These are phyloP conservation scores for Zonitis immaculata DNA, from an alignment of 2,888 invertebrate genomes.

Conservation along the genomic window DNA sequence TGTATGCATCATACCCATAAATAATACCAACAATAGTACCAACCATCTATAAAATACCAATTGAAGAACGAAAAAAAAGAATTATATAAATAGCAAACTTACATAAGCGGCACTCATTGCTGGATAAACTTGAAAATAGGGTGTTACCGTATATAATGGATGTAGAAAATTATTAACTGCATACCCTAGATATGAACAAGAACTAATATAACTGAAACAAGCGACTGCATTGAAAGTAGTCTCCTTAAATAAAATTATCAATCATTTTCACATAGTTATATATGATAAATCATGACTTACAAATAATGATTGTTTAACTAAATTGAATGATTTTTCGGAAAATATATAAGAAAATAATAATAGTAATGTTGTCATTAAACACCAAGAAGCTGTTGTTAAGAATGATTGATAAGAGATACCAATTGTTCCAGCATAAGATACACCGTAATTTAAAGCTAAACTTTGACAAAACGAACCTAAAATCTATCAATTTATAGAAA, in stretches of 20 bases:
- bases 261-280: too few relatives aligned
- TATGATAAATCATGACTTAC: too few relatives aligned
- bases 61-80: too few relatives aligned
- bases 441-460: conserved; percentile 72
- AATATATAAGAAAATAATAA: conserved; percentile 73
- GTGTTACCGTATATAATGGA: conserved; percentile 67
- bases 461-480: conserved; percentile 80
- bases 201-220: conserved; percentile 71
- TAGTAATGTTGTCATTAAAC: conserved; percentile 70
- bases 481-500: conserved; percentile 53
- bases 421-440: conserved; percentile 65
- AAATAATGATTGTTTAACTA: conserved; percentile 76
- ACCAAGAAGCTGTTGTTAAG: conserved; percentile 74
- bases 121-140: conserved; percentile 79
- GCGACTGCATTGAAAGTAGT: conserved; percentile 73
- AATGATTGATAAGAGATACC: conserved; percentile 78
- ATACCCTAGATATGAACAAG: conserved; percentile 75
- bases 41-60: conserved; percentile 68
- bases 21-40: conserved; percentile 71
- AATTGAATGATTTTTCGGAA: conserved; percentile 69
- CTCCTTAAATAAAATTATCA: conserved; percentile 58
- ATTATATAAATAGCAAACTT: too few relatives aligned
- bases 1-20: conserved; percentile 75
- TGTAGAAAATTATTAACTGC: conserved; percentile 73
- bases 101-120: conserved; percentile 85